Base-by-base conservation (phyloP, 1,140 invertebrate genomes). In the Radopholus similis region DNA sequence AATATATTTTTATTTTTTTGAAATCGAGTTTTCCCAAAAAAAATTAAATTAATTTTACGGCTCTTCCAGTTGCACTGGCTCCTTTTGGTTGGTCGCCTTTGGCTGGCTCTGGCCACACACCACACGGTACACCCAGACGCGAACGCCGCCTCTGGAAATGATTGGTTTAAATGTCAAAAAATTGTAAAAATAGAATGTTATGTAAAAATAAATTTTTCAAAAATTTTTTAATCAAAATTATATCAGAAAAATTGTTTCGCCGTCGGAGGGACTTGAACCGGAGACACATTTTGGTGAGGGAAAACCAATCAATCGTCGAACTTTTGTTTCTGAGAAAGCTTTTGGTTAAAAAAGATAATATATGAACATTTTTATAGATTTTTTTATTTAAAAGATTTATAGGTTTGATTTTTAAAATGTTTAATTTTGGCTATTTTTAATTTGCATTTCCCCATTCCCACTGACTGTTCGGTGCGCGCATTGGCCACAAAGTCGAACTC, bases 401-500 rank as follows among this genome's bases (percentile, higher is more conserved):
- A 13, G 11, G 18, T 28, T 13, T 35, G 6, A 57, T 38, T 6
- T n/a, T n/a, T n/a, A n/a, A 38, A 40, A 0, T 58, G 15, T 38
- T 58, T 49, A 40, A 49, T 18, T 28, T 0, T 28, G 0, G 21
- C 40, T 66, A 64, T 60, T 37, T n/a, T n/a, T n/a, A n/a, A n/a
- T n/a, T n/a, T n/a, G n/a, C n/a, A n/a, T n/a, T n/a, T n/a, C n/a
- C n/a, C n/a, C n/a, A n/a, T n/a, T n/a, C n/a, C n/a, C n/a, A n/a
- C n/a, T n/a, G n/a, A 78, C 77, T 82, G 79, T 58, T 82, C 79
- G 40, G 73, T 73, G 49, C 79, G 72, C 26, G 77, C 53, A 60
- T 82, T 82, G 11, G 73, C 68, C 58, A 81, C 73, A 55, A 78
- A 81, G 54, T 81, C 79, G 38, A 78, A 81, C 65, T 81, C 79